Evolutionary conservation across 2,888 invertebrate genomes (phyloP), one percentile per base, ranked within the genome.

Genomic region (Acanthosepion esculentum): DNA sequence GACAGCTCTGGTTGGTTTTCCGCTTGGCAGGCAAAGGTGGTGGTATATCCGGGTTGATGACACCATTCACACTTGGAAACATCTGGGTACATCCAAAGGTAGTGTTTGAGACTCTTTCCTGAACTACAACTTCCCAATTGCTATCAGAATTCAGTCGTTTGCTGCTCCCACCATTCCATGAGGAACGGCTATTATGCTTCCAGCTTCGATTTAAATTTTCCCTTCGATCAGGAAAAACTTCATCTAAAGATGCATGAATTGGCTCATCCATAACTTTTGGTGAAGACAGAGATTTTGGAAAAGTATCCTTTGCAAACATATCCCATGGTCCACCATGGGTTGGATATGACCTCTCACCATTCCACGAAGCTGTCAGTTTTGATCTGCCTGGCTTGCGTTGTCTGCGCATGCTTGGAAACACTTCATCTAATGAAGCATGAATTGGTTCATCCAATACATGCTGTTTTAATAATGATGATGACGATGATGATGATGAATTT

Each of bases 1-100:
- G 53, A 94, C 94, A 64, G 12, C 64, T 94, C 48, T 94, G 64
- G 94, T 94, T 94, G 55, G 59, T 94, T 94, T 94, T 94, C 94
- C 64, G 55, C 59, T 94, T 94, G 48, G 64, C 94, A 64, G 94
- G 94, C 94, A 94, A 64, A 48, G 94, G 94, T 48, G 94, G 94
- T 48, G 94, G 94, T 55, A 64, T 64, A 41, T 94, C 94, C 94
- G 94, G 64, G 53, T 93, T 93, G 48, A 93, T 93, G 50, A 93
- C 50, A 53, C 93, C 93, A 20, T 93, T 93, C 48, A 93, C 93
- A n/a, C 93, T 93, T n/a, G 93, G 93, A 93, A 93, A 93, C 93
- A 93, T 93, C 93, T 93, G 93, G n/a, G 93, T 93, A 93, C 93
- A 93, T 93, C 93, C 93, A 93, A 93, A 93, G 48, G 53, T n/a